Base-by-base conservation (phyloP, 2,113 vertebrate genomes). In the Sturnus vulgaris region DNA sequence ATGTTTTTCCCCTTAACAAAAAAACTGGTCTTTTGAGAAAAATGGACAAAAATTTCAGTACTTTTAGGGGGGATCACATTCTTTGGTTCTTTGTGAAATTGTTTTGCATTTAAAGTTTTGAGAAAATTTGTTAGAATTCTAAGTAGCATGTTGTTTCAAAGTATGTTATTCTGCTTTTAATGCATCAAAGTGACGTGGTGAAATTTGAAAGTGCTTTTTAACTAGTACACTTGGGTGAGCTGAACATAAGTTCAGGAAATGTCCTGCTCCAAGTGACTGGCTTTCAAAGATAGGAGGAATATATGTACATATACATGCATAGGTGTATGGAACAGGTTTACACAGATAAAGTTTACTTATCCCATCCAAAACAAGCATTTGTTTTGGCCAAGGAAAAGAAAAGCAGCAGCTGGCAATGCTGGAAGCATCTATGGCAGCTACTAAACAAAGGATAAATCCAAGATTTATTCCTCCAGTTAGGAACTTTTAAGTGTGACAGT, bases 301-400 rank as follows among this genome's bases (percentile, higher is more conserved):
- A 4, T 60, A n/a, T 39, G 9, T 23, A 35, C 0, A 0, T 44
- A 40, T 17, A 12, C 28, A 53, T 31, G 3, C 20, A 63, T 59
- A 64, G 16, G 6, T 31, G 3, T 35, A 42, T 31, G 19, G 33
- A 78, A 40, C 33, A 22, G 15, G 5, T 37, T 47, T 30, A 30
- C 37, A 10, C 9, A 37, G 12, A 44, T 14, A 20, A 59, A 79
- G 5, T 63, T 70, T 50, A 44, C 37, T 22, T 56, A 23, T 57
- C 22, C 19, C 8, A 52, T 52, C 27, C 16, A 77, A 86, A 89
- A 61, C 16, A 40, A 39, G 18, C 8, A 22, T 72, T 73, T 63
- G 49, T 65, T 73, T 79, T 75, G 21, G 22, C 40, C 2, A 8
- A 71, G 65, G 5, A 7, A 64, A 75, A 79, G 64, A 85, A 71